A percentile compares a stretch with the other conserved stretches of the same genome.
These are phyloP conservation scores for Lapara coniferarum DNA, from an alignment of 2,888 invertebrate genomes.

Conservation along the genomic window DNA sequence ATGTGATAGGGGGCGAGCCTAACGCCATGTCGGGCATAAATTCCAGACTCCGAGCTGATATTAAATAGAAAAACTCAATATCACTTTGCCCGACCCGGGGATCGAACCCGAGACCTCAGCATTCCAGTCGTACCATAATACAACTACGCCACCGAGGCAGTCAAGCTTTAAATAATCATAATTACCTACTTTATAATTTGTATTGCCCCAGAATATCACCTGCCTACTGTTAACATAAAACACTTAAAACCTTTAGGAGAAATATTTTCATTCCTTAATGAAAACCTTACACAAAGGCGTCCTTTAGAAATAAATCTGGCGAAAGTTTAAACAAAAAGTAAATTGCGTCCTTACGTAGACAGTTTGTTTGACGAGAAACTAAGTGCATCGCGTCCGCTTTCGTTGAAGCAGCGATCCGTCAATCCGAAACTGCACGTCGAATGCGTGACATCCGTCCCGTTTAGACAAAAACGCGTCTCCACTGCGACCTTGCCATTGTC, in stretches of 20 bases:
- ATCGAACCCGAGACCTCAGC: no score
- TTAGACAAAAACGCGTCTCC: conserved; percentile 57
- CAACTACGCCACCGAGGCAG: no score
- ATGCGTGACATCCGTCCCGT: conserved; percentile 56
- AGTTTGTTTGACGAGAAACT: conserved; percentile 16
- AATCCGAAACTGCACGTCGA: conserved; percentile 36
- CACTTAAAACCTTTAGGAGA: not conserved
- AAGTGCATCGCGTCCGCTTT: conserved; percentile 23
- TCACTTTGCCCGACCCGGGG: no score
- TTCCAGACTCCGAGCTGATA: no score
- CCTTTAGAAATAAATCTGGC: not conserved
- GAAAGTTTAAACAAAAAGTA: conserved; percentile 16
- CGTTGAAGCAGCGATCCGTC: conserved; percentile 23
- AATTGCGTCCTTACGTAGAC: conserved; percentile 18
- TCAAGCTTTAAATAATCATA: no score
- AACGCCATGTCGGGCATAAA: no score
- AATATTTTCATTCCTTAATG: not conserved
- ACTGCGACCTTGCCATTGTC: conserved; percentile 65
- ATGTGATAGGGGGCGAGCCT: no score
- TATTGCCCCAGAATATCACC: not conserved
- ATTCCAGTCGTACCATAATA: no score
- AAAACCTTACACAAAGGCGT: not conserved
- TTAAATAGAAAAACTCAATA: no score
- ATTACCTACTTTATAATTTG: no score
- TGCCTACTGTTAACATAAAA: not conserved